These are phyloP conservation scores for Rhodinocichla rosea DNA, from an alignment of 2,113 vertebrate genomes.

Conservation along the genomic window DNA sequence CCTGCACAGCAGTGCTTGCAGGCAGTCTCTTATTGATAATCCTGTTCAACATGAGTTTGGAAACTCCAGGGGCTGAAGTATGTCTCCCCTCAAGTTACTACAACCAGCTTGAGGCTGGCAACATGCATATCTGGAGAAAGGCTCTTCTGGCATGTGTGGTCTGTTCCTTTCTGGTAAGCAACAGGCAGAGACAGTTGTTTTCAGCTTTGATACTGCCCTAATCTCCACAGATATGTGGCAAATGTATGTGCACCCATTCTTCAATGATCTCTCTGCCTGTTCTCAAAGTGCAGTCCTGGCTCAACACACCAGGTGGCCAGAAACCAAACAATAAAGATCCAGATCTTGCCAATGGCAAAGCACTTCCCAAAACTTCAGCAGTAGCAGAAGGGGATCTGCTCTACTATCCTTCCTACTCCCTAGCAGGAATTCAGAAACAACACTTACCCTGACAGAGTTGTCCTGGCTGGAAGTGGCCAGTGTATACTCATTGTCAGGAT, in stretches of 20 bases:
- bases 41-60: not conserved
- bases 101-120: not conserved
- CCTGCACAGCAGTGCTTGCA: not conserved
- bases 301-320: not conserved
- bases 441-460: constrained; percentile 92
- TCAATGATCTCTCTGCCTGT: not conserved
- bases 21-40: not conserved
- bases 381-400: not conserved
- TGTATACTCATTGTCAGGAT: constrained; percentile 92
- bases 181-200: not conserved
- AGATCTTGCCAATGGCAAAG: not conserved
- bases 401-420: not conserved
- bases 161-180: not conserved
- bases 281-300: not conserved
- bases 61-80: not conserved
- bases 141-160: not conserved
- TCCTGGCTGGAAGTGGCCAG: constrained; percentile 97
- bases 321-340: not conserved
- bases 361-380: not conserved
- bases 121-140: not conserved
- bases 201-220: not conserved
- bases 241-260: not conserved
- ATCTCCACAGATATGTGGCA: not conserved
- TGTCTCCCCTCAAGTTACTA: not conserved
- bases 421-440: not conserved